A percentile compares a stretch with the other conserved stretches of the same genome.
Conservation (phyloP, 2,888 invertebrate genomes). For the Heliconius sara region DNA sequence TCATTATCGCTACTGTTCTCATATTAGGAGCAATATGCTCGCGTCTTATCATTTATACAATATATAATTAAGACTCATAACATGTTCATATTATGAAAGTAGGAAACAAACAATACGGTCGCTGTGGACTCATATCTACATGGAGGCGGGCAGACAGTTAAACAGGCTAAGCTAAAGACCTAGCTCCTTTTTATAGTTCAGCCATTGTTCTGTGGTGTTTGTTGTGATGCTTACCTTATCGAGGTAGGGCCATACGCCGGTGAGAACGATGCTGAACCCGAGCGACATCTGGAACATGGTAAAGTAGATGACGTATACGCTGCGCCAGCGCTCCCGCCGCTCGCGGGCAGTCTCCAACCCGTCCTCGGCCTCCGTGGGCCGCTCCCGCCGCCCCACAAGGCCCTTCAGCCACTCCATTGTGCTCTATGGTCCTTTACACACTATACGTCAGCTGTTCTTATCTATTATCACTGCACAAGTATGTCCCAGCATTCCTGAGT, state of each 20-base stretch:
- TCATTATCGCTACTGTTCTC: neutral
- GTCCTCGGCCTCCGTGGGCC: slow-evolving; percentile 41
- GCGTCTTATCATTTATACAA: slow-evolving; percentile 5
- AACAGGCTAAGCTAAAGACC: too few species aligned
- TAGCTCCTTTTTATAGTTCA: neutral
- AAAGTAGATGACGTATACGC: slow-evolving; percentile 92
- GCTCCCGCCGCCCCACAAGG: slow-evolving; percentile 52
- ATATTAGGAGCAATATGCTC: neutral
- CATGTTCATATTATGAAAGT: neutral
- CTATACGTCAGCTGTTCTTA: slow-evolving; percentile 33
- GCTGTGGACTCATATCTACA: neutral
- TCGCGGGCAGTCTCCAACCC: slow-evolving; percentile 87
- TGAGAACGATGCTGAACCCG: slow-evolving; percentile 93
- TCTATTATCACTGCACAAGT: slow-evolving; percentile 1
- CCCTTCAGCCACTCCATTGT: slow-evolving; percentile 68
- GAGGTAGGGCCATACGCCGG: slow-evolving; percentile 95
- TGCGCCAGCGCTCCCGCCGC: slow-evolving; percentile 89
- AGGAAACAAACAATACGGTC: neutral
- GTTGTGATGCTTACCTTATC: slow-evolving; percentile 85
- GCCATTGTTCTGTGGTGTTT: neutral
- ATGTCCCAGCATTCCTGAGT: slow-evolving; percentile 25
- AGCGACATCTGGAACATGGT: slow-evolving; percentile 95
- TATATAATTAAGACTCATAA: neutral
- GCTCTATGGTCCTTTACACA: slow-evolving; percentile 28
- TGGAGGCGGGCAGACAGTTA: too few species aligned